Evolutionary conservation across 2,888 invertebrate species (phyloP).

Genomic region (Merodon equestris): DNA sequence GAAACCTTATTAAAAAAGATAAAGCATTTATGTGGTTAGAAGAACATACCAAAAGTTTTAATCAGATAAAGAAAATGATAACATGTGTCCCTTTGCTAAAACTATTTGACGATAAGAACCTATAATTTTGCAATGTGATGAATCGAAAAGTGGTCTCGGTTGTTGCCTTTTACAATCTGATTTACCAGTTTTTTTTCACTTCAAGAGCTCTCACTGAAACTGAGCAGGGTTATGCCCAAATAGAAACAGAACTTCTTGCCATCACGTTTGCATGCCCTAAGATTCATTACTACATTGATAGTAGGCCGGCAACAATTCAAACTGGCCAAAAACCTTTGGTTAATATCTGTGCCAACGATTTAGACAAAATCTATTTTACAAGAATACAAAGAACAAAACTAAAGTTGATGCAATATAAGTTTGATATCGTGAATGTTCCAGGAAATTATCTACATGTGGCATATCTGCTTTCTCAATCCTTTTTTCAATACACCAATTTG

Average conservation of each 20-base stretch:
- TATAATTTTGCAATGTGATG: background rate
- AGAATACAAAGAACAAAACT: conserved; percentile 43
- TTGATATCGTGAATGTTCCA: conserved; percentile 66
- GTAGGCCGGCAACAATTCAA: conserved; percentile 16
- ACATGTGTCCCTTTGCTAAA: conserved; percentile 6
- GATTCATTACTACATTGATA: conserved; percentile 23
- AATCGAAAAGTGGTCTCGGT: background rate
- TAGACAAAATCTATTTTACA: conserved; percentile 29
- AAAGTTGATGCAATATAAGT: conserved; percentile 29
- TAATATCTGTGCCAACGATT: conserved; percentile 24
- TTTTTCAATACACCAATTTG: too few species aligned
- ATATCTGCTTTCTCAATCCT: too few species aligned
- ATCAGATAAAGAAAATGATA: conserved; percentile 19
- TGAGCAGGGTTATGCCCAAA: background rate
- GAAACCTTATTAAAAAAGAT: conserved; percentile 36
- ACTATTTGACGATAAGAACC: background rate
- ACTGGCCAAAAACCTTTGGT: conserved; percentile 33
- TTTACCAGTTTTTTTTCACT: background rate
- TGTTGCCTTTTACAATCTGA: background rate
- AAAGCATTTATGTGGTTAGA: too few species aligned
- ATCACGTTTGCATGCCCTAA: conserved; percentile 27
- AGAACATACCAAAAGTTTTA: too few species aligned
- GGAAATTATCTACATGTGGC: conserved; percentile 70
- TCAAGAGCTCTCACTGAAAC: background rate
- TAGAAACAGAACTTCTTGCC: conserved; percentile 31